phyloP scores from a whole-genome alignment of 2,888 invertebrate genomes.

The Heliconius ethilla region DNA sequence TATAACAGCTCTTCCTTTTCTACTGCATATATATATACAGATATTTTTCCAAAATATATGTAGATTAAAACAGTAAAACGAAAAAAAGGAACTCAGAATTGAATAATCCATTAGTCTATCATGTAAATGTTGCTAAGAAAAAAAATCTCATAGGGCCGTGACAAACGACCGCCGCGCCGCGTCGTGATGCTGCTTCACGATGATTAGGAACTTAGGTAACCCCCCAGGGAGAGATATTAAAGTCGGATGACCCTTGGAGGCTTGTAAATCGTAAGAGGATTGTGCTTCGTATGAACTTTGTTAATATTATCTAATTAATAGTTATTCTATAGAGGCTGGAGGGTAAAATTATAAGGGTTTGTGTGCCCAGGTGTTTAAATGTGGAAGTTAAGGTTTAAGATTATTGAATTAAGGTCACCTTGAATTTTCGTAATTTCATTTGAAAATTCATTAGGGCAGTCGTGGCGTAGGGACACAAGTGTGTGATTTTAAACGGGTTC shows the following conservation, averaged over 20 bases:
- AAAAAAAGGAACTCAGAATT: conserved; percentile 6
- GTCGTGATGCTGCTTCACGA: conserved; percentile 30
- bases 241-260: conserved; percentile 31
- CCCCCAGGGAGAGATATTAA: conserved; percentile 33
- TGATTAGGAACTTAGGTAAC: conserved; percentile 38
- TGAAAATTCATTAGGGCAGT: no score
- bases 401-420: background rate
- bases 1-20: background rate
- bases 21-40: background rate
- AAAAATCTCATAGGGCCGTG: conserved; percentile 30
- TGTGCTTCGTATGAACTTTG: conserved; percentile 30
- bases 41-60: background rate
- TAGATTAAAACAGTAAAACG: conserved; percentile 2
- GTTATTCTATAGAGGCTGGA: conserved; percentile 17
- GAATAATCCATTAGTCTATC: conserved; percentile 20
- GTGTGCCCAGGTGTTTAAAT: background rate
- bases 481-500: no score
- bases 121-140: conserved; percentile 24
- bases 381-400: background rate
- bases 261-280: conserved; percentile 34
- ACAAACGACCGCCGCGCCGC: conserved; percentile 35
- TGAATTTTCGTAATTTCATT: background rate
- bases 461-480: no score
- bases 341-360: conserved; percentile 6
- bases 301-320: conserved; percentile 30